phyloP scores from a whole-genome alignment of 2,113 vertebrate species.

The Brachyhypopomus gauderio region DNA sequence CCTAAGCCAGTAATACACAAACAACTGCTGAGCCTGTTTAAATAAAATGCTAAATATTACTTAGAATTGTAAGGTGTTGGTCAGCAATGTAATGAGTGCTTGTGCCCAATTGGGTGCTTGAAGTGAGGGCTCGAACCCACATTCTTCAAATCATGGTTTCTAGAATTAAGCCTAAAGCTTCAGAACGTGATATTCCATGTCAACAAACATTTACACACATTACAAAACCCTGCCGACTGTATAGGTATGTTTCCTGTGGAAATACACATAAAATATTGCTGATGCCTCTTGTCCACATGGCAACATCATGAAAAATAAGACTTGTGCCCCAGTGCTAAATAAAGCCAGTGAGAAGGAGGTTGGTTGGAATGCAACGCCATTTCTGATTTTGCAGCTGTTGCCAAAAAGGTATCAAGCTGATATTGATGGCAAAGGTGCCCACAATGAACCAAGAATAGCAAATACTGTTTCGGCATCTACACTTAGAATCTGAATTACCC shows the following conservation, averaged over 20 bases:
- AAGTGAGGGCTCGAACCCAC: no score
- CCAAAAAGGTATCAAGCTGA: slow-evolving; percentile 52
- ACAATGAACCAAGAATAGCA: slow-evolving; percentile 49
- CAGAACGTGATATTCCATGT: not conserved
- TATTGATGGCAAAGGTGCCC: slow-evolving; percentile 56
- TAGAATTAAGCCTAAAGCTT: not conserved
- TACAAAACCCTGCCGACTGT: not conserved
- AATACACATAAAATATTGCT: slow-evolving; percentile 5
- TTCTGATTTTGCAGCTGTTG: slow-evolving; percentile 41
- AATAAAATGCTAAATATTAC: not conserved
- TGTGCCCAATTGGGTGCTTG: not conserved
- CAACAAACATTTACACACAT: not conserved
- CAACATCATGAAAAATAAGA: slow-evolving; percentile 27
- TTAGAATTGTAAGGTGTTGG: not conserved
- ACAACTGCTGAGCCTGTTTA: no score
- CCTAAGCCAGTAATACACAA: no score
- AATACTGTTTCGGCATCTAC: slow-evolving; percentile 40
- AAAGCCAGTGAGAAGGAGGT: slow-evolving; percentile 41
- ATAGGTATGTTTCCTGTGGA: no score
- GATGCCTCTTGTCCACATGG: slow-evolving; percentile 20
- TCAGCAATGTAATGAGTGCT: not conserved
- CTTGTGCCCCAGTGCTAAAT: slow-evolving; percentile 28
- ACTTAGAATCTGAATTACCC: slow-evolving; percentile 49
- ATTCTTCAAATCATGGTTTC: no score
- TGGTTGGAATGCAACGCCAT: slow-evolving; percentile 36